Percentiles rank a stretch among this genome's conserved stretches.
phyloP scores from a whole-genome alignment of 2,888 invertebrate genomes.

The Nysson spinosus region DNA sequence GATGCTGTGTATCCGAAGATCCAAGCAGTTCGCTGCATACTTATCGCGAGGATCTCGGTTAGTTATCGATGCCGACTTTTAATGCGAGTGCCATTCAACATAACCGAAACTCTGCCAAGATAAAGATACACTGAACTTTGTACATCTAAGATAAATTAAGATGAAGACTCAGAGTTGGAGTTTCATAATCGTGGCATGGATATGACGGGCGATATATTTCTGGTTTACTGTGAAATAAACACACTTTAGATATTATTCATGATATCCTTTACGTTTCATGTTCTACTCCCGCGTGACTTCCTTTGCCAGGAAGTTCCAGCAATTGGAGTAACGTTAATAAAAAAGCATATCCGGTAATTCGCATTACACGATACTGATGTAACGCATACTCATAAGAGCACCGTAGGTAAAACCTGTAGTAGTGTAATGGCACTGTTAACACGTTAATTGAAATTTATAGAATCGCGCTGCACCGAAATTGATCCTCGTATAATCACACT shows the following conservation, averaged over 20 bases:
- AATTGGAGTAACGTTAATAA: constrained; percentile 22
- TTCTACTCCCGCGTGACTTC: constrained; percentile 6
- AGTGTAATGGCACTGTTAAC: constrained; percentile 31
- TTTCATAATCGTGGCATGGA: too few species aligned
- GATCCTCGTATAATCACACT: too few species aligned
- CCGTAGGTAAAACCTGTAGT: constrained; percentile 37
- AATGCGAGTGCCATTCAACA: constrained; percentile 29
- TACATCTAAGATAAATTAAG: too few species aligned
- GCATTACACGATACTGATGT: constrained; percentile 26
- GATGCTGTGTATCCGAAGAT: constrained; percentile 22
- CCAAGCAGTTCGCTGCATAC: constrained; percentile 41
- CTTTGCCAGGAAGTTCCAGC: constrained; percentile 10
- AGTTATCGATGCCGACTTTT: constrained; percentile 41
- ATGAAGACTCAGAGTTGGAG: too few species aligned
- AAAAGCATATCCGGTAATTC: constrained; percentile 37
- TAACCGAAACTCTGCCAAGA: too few species aligned
- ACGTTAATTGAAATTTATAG: constrained; percentile 47
- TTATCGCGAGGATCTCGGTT: constrained; percentile 47
- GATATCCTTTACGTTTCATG: not conserved
- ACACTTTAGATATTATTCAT: too few species aligned
- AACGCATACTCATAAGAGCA: constrained; percentile 34
- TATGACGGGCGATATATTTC: too few species aligned
- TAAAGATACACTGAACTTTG: too few species aligned
- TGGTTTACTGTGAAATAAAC: too few species aligned
- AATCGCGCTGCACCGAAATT: constrained; percentile 20